These are phyloP conservation scores for Pogonophryne albipinna DNA, from an alignment of 2,797 vertebrate genomes.

Conservation along the genomic window DNA sequence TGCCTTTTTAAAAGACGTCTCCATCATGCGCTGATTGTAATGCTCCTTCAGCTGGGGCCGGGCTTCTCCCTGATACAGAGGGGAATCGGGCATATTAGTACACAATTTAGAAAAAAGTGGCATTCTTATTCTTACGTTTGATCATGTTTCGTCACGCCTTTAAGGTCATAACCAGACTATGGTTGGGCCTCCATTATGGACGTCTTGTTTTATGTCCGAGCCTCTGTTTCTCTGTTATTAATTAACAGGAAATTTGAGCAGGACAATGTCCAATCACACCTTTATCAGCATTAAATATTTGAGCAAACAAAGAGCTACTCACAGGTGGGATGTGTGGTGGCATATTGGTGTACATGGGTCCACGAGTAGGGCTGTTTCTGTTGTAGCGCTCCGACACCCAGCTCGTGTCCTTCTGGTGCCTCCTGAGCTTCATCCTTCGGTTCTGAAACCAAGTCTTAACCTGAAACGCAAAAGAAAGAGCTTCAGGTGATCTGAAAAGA, in stretches of 20 bases:
- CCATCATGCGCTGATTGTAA: constrained; percentile 75
- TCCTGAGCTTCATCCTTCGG: constrained; percentile 91
- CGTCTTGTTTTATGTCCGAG: constrained; percentile 63
- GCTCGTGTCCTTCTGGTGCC: constrained; percentile 87
- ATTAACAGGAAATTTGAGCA: constrained; percentile 49
- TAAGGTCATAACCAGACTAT: constrained; percentile 69
- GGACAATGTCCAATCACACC: constrained; percentile 35
- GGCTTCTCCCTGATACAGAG: constrained; percentile 72
- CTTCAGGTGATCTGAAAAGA: neutral
- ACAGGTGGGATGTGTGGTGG: constrained; percentile 46
- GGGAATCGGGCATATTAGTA: constrained; percentile 1
- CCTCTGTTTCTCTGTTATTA: constrained; percentile 41
- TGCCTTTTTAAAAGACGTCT: constrained; percentile 58
- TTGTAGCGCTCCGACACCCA: constrained; percentile 84
- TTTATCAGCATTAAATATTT: neutral
- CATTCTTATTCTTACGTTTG: no score
- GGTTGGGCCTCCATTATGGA: constrained; percentile 70
- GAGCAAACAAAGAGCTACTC: constrained; percentile 16
- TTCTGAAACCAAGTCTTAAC: constrained; percentile 98
- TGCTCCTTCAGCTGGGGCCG: constrained; percentile 62
- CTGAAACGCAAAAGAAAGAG: constrained; percentile 58
- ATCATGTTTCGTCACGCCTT: constrained; percentile 73
- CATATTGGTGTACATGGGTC: constrained; percentile 34
- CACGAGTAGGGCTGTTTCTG: constrained; percentile 16
- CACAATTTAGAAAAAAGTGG: neutral